Base-by-base conservation (phyloP, 2,113 vertebrate species). In the Scomber scombrus region DNA sequence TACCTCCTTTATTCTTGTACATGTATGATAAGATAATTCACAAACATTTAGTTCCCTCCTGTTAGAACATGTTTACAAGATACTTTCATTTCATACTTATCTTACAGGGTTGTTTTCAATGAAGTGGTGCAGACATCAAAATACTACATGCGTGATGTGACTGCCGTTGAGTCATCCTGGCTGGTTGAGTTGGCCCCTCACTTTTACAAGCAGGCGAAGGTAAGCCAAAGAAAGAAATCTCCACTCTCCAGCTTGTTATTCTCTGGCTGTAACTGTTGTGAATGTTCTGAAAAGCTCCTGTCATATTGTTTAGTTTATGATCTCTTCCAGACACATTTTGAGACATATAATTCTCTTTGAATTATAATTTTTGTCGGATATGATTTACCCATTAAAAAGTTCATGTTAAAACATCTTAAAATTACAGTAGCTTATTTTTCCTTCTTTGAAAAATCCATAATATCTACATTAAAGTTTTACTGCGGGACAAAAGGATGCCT, bases 91-190 rank as follows among this genome's bases (percentile, higher is more conserved):
- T 8, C 11, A 60, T 52, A n/a, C 11, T 11, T 29, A 11, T 49
- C 7, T 64, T 11, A 8, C 34, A 99, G 98, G 98, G 98, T 99
- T 8, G 96, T 99, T 57, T 99, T 97, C 91, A 99, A 98, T 45
- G 98, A 99, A 90, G 96, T 99, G 62, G 94, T 99, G 74, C 98
- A 99, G 81, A 99, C 97, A 7, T 93, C 96, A 14, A 98, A 97
- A 71, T 98, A 98, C 75, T 99, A 96, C 90, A 99, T 99, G 97
- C 95, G 98, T 11, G 98, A 99, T 12, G 97, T 99, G 94, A 99
- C 98, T 11, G 97, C 97, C 0, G 94, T 99, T 0, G 98, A 99
- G 66, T 99, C 97, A 0, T 92, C 97, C 0, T 99, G 98, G 98
- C 93, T 99, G 85, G 86, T 99, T 90, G 98, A 99, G 81, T 88